Evolutionary conservation across 2,888 invertebrate species (phyloP).

Genomic region (Hyppa rectilinea): DNA sequence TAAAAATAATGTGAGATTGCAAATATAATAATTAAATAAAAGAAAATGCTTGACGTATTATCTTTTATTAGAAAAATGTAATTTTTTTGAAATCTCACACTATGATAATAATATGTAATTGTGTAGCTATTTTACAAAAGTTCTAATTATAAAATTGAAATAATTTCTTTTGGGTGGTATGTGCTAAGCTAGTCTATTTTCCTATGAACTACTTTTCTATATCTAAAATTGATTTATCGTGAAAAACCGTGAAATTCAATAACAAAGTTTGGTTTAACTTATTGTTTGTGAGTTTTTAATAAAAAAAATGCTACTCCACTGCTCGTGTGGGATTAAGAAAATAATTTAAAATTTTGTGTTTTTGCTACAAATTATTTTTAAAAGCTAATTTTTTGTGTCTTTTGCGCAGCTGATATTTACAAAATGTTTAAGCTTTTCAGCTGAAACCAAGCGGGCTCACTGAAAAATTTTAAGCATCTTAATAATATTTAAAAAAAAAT

Average conservation of each 20-base stretch:
- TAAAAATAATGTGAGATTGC: constrained; percentile 55
- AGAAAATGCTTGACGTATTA: constrained; percentile 5
- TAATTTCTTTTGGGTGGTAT: constrained; percentile 33
- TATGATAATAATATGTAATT: constrained; percentile 17
- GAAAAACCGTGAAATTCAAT: constrained; percentile 45
- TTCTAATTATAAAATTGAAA: constrained; percentile 27
- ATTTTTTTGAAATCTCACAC: constrained; percentile 50
- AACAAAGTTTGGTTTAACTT: constrained; percentile 33
- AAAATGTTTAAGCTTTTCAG: constrained; percentile 61
- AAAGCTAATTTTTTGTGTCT: constrained; percentile 38
- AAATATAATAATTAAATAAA: constrained; percentile 34
- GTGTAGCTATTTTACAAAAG: constrained; percentile 33
- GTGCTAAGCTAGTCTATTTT: constrained; percentile 61
- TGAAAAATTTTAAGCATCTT: constrained; percentile 60
- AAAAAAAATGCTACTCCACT: constrained; percentile 58
- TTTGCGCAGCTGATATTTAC: constrained; percentile 57
- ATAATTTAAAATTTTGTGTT: constrained; percentile 39
- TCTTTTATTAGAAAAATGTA: constrained; percentile 21
- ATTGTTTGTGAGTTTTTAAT: constrained; percentile 31
- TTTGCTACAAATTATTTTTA: constrained; percentile 39
- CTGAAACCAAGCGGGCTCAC: constrained; percentile 50
- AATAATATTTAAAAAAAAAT: constrained; percentile 45
- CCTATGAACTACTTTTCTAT: constrained; percentile 63
- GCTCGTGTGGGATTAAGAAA: constrained; percentile 60
- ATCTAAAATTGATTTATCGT: constrained; percentile 59